phyloP scores from a whole-genome alignment of 2,888 invertebrate species.

The Sesia bembeciformis region DNA sequence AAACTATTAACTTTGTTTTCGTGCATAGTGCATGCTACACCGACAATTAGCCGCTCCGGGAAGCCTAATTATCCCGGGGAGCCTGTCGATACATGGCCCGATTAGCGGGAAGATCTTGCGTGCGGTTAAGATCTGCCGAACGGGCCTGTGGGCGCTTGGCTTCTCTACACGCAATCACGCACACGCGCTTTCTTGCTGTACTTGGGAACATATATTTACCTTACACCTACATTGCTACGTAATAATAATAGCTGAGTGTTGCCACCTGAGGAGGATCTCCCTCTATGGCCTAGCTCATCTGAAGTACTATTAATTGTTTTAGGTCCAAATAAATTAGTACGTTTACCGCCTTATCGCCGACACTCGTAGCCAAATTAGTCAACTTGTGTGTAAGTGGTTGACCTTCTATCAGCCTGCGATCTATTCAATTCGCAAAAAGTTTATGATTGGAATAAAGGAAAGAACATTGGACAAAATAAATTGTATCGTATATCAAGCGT shows the following conservation, averaged over 20 bases:
- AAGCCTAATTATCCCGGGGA: slow-evolving; percentile 53
- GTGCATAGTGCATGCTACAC: not conserved
- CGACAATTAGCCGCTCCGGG: slow-evolving; percentile 33
- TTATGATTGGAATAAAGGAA: not conserved
- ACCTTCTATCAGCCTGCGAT: too few relatives aligned
- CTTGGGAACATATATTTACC: not conserved
- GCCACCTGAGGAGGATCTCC: not conserved
- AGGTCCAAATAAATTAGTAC: too few relatives aligned
- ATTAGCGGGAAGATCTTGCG: slow-evolving; percentile 63
- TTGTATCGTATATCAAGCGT: slow-evolving; percentile 29
- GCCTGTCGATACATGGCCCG: slow-evolving; percentile 47
- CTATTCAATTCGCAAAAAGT: not conserved
- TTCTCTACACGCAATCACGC: slow-evolving; percentile 43
- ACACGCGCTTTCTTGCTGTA: slow-evolving; percentile 31
- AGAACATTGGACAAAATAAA: slow-evolving; percentile 15
- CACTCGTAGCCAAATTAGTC: too few relatives aligned
- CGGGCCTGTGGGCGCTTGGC: slow-evolving; percentile 17
- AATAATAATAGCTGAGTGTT: not conserved
- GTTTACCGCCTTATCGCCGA: too few relatives aligned
- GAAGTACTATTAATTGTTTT: too few relatives aligned
- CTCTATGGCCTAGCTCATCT: not conserved
- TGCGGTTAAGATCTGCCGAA: slow-evolving; percentile 41
- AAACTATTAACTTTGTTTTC: not conserved
- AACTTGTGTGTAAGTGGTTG: too few relatives aligned
- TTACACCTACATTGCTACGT: not conserved